Base-by-base conservation (phyloP, 1,140 invertebrate species). In the Bombus consobrinus region DNA sequence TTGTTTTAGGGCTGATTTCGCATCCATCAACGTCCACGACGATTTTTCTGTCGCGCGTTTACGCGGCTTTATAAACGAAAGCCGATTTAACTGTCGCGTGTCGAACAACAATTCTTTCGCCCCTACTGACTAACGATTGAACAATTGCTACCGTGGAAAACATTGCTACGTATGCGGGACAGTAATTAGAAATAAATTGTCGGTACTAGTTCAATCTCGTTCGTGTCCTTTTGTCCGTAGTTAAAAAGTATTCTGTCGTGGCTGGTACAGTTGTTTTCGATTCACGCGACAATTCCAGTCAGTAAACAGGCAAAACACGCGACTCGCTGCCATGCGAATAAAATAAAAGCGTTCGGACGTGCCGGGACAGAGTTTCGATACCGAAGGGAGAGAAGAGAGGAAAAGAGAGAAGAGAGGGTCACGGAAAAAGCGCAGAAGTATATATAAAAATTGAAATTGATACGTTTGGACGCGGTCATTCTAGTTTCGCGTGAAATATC, bases 131-230 rank as follows among this genome's bases (percentile, higher is more conserved):
- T 62, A 68, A 85, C 69, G 83, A 85, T 62, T 74, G 78, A 80
- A 73, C 78, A 74, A 81, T 81, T 75, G 69, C 78, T 15, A 43
- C 57, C 41, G 57, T 37, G 68, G 83, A 37, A 28, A 76, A 66
- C 81, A 66, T 83, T 69, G 59, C 75, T 74, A 62, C 41, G 41
- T 85, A 88, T 68, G 78, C 88, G 41, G 74, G 64, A 83, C 87
- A 83, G 80, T 88, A 90, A 90, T 90, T 90, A 88, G 82, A 78
- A 86, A 90, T 88, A 90, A 90, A 90, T 90, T 79, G 88, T 68
- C 72, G 78, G 28, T 34, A 57, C 73, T 69, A 10, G 73, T 87
- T 32, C 71, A 71, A 72, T 69, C 64, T 86, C 83, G 71, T 76
- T 59, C 64, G 39, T 47, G 79, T 34, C 28, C 47, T 62, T 59